Evolutionary conservation across 1,140 invertebrate genomes (phyloP), one percentile per base, ranked within the genome.

Genomic region (Drosophila subobscura): DNA sequence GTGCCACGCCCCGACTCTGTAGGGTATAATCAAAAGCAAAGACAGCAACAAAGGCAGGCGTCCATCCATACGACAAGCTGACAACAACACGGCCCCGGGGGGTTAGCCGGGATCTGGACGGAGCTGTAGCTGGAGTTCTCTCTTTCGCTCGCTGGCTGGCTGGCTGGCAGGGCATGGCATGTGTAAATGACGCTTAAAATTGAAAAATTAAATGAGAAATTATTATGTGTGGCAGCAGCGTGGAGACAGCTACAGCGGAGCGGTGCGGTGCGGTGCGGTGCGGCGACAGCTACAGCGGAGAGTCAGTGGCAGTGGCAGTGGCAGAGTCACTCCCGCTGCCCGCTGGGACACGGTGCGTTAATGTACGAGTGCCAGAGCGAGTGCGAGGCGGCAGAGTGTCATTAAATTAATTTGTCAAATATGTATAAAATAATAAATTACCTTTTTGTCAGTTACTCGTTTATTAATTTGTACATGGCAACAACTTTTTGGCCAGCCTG

Each of bases 381-480:
- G 59, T 55, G 63, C 58, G 63, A 55, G 59, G 40, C 61, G 79
- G 68, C 47, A 51, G 63, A 72, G 83, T 72, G 77, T 86, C 83
- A 86, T 86, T 86, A 86, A 88, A 88, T 88, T 88, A 88, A 88
- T 88, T 88, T 88, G 83, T 88, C 83, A 88, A 88, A 88, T 88
- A 88, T 88, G 83, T 88, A 88, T 79, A 88, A 88, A 88, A 88
- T 88, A 88, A 88, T 88, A 88, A 88, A 88, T 88, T 88, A 88
- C 83, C 83, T 88, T 86, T 86, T 88, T 88, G 83, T 88, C 83
- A 88, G 83, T 88, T 88, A 86, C 83, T 86, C 83, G 83, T 88
- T 86, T 88, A 86, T 86, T 86, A 88, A 86, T 86, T 86, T 83
- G 83, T 83, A 86, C 83, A 83, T 88, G 83, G 78, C 83, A 86